Evolutionary conservation across 2,113 vertebrate species (phyloP).

Genomic region (Leiothrix lutea): DNA sequence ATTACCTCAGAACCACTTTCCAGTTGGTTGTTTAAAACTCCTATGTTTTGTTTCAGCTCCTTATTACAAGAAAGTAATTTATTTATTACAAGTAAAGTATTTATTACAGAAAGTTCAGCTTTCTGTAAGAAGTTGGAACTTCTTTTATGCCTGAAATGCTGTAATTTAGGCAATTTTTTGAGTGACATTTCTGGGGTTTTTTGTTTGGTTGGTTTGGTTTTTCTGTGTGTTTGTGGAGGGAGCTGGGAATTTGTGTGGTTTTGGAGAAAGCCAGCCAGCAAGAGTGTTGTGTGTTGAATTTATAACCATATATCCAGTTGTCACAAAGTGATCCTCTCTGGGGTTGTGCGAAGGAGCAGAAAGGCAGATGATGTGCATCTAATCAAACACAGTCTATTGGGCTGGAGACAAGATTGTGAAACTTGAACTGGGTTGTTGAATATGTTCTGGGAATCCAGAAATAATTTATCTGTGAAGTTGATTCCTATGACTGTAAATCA

Average conservation of each 20-base stretch:
- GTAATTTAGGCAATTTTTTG: background rate
- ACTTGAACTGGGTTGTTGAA: conserved; percentile 28
- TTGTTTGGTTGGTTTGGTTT: background rate
- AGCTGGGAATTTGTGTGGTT: background rate
- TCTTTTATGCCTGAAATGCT: background rate
- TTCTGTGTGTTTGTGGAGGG: background rate
- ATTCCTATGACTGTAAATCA: conserved; percentile 42
- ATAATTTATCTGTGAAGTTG: conserved; percentile 33
- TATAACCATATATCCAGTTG: background rate
- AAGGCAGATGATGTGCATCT: conserved; percentile 48
- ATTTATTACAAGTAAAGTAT: no score
- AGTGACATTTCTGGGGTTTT: background rate
- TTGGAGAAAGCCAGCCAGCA: background rate
- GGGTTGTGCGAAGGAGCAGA: background rate
- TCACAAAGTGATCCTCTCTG: background rate
- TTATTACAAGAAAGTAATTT: no score
- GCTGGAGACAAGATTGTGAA: conserved; percentile 51
- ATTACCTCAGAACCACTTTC: background rate
- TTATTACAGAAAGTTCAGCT: no score
- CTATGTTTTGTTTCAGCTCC: background rate
- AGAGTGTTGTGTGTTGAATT: background rate
- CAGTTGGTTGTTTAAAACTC: background rate
- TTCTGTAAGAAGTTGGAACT: background rate
- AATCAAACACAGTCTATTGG: conserved; percentile 46
- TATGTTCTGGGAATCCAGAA: conserved; percentile 50